Conservation (phyloP, 2,888 invertebrate species). For the Alcis repandata region DNA sequence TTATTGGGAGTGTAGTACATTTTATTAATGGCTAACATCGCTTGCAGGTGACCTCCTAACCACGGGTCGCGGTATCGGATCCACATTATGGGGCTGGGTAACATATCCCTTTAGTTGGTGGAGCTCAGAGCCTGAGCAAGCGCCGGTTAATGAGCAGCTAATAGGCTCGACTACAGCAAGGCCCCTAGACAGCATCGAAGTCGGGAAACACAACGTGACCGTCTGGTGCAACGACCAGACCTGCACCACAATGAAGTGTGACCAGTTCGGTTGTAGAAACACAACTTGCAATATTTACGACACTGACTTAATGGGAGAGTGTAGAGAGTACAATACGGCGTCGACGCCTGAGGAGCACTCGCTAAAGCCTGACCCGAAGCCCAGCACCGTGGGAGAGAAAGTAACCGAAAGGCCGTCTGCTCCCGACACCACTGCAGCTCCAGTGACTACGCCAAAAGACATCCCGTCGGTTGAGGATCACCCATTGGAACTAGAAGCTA, state of each 20-base stretch:
- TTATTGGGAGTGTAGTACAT: slow-evolving; percentile 10
- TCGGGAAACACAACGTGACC: slow-evolving; percentile 72
- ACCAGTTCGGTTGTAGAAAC: slow-evolving; percentile 70
- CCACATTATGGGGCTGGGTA: slow-evolving; percentile 80
- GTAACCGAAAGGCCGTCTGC: slow-evolving; percentile 34
- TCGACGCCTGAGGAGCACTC: slow-evolving; percentile 57
- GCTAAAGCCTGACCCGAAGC: slow-evolving; percentile 46
- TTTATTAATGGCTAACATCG: slow-evolving; percentile 46
- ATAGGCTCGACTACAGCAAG: slow-evolving; percentile 55
- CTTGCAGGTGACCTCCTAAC: slow-evolving; percentile 71
- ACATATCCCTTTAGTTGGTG: slow-evolving; percentile 81
- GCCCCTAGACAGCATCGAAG: slow-evolving; percentile 62
- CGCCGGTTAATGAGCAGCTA: slow-evolving; percentile 57
- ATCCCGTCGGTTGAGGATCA: slow-evolving; percentile 55
- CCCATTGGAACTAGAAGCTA: slow-evolving; percentile 71
- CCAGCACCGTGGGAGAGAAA: slow-evolving; percentile 41
- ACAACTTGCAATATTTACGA: slow-evolving; percentile 81
- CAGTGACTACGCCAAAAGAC: slow-evolving; percentile 44
- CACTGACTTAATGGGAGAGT: slow-evolving; percentile 78
- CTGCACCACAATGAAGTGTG: slow-evolving; percentile 79
- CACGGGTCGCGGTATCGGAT: slow-evolving; percentile 72
- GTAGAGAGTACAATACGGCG: slow-evolving; percentile 70
- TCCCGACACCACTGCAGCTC: slow-evolving; percentile 27
- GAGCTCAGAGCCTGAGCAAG: slow-evolving; percentile 58
- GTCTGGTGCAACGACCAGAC: slow-evolving; percentile 83